Evolutionary conservation across 2,113 vertebrate species (phyloP).

Genomic region (Nycticryphes semicollaris): DNA sequence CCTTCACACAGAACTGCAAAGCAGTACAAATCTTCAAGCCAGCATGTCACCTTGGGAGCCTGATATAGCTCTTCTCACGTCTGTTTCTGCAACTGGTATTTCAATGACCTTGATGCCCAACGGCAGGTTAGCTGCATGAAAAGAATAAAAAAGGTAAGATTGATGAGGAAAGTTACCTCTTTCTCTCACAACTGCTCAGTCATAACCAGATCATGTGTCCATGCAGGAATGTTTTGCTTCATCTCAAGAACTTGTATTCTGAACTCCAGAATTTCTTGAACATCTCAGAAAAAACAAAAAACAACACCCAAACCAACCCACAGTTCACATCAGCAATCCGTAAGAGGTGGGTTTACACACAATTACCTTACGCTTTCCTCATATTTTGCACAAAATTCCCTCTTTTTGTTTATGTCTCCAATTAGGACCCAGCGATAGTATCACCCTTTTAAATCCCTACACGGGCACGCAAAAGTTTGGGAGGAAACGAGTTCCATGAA

Average conservation of each 20-base stretch:
- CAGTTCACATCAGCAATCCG: neutral
- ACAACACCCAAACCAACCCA: neutral
- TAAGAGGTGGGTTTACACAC: neutral
- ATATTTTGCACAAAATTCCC: neutral
- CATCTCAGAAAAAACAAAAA: neutral
- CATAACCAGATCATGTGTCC: rapidly evolving
- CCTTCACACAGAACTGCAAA: neutral
- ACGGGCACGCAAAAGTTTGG: rapidly evolving
- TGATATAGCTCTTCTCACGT: neutral
- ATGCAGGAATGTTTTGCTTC: neutral
- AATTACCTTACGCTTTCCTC: neutral
- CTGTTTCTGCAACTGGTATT: neutral
- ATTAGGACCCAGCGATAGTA: rapidly evolving
- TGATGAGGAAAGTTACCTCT: neutral
- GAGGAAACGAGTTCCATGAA: neutral
- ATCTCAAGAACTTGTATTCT: neutral
- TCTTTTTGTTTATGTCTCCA: neutral
- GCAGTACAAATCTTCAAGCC: neutral
- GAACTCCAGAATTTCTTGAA: neutral
- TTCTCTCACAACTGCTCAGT: neutral
- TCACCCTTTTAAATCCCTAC: rapidly evolving
- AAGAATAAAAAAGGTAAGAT: neutral
- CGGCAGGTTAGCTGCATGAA: neutral
- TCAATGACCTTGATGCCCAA: neutral
- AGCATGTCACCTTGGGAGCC: neutral